Evolutionary conservation across 2,113 vertebrate genomes (phyloP), one percentile per base, ranked within the genome.

Genomic region (Pseudopipra pipra): DNA sequence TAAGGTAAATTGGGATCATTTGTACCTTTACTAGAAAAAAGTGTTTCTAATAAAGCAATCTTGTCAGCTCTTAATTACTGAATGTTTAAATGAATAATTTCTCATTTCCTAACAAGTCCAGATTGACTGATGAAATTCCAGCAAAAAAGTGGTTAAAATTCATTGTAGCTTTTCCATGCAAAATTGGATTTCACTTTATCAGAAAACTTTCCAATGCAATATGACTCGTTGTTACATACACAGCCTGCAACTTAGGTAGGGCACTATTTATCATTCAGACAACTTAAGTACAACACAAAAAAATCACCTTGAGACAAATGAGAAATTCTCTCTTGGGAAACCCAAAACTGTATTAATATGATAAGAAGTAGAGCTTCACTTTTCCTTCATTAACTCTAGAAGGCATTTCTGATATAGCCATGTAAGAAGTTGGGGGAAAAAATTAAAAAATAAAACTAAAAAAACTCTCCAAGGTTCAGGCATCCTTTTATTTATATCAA

Each of bases 251-350:
- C 96, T 97, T 96, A 97, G 95, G 71, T 89, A 96, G 83, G 93
- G 92, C 94, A 96, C 95, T 97, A 98, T 98, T 98, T 98, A 97
- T 98, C 96, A 98, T 98, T 97, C 97, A 96, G 97, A 98, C 97
- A 98, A 98, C 96, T 97, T 98, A 96, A 98, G 92, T 95, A 97
- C 55, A 96, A 78, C 72, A 87, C 63, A 85, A 97, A 84, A 62
- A 94, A 96, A 96, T 94, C 97, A 97, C 96, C 96, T 97, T 97
- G 96, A 98, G 96, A 98, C 93, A 97, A 98, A 97, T 43, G 47
- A 98, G 89, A 97, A 97, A 94, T 91, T 97, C 86, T 96, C 94
- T 97, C 96, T 82, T 94, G 94, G 87, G 96, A 97, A 97, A 88
- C 79, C 94, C 90, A 87, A 96, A 97, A 96, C 85, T 97, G 83